Base-by-base conservation (phyloP, 92 coral and sea anemone genomes). In the Nematostella vectensis region DNA sequence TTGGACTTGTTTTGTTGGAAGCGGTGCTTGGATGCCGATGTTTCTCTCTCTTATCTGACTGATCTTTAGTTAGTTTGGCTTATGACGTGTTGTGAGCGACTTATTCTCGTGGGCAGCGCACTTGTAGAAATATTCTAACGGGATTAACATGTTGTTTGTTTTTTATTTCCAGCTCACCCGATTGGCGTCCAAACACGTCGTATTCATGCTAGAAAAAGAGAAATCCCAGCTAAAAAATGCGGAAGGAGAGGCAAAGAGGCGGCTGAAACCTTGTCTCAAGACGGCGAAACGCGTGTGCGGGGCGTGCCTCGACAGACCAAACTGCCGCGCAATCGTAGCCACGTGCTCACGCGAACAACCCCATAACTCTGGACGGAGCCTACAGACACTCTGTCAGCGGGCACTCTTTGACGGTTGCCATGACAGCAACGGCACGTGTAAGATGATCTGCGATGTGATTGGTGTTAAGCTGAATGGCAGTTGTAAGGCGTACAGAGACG, bases 111-210 rank as follows among this genome's bases (percentile, higher is more conserved):
- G n/a, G n/a, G n/a, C n/a, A n/a, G n/a, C n/a, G n/a, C n/a, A n/a
- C n/a, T n/a, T n/a, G n/a, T n/a, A n/a, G n/a, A n/a, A n/a, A n/a
- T n/a, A n/a, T n/a, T n/a, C n/a, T n/a, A n/a, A n/a, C n/a, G n/a
- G n/a, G n/a, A n/a, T n/a, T n/a, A n/a, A n/a, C n/a, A n/a, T n/a
- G n/a, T 33, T 33, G 15, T 15, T 6, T 33, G 40, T 33, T 15
- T 22, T 39, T 22, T 3, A 10, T 25, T 19, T 16, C 12, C 72
- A 93, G 99, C 61, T 93, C 12, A 87, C 99, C n/a, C 88, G 94
- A 26, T 58, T 81, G 48, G 83, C 93, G 0, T 87, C 99, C 11
- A 82, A 82, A 52, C 80, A 93, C 61, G 94, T 93, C 31, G 80
- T 93, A 1, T 43, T 56, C 16, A 71, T 93, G 80, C 50, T 93